Conservation (phyloP, 2,888 invertebrate species). For the Cataglyphis albicans region DNA sequence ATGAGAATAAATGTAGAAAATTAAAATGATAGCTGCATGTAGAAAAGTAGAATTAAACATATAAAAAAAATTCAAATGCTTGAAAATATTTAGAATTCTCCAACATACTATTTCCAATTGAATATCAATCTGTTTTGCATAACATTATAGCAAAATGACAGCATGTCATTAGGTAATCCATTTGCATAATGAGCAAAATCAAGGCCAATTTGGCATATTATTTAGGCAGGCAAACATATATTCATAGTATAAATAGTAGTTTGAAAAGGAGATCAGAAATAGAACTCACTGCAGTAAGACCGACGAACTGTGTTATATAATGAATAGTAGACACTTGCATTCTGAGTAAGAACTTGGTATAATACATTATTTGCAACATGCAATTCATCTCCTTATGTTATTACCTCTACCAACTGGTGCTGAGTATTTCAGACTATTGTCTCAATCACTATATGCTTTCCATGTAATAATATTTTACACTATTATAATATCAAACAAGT, state of each 20-base stretch:
- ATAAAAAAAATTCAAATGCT: not conserved
- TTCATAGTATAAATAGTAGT: constrained; percentile 69
- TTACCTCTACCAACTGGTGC: not conserved
- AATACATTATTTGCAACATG: constrained; percentile 11
- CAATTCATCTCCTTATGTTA: not conserved
- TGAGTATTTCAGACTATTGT: constrained; percentile 7
- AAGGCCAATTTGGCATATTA: constrained; percentile 1
- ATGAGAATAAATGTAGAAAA: not conserved
- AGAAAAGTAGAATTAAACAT: not conserved
- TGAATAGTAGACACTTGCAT: constrained; percentile 71
- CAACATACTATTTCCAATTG: not conserved
- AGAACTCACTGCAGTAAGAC: constrained; percentile 77
- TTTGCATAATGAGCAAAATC: constrained; percentile 25
- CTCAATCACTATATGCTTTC: not conserved
- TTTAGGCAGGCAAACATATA: constrained; percentile 50
- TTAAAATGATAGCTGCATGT: not conserved
- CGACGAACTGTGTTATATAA: constrained; percentile 79
- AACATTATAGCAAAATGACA: not conserved
- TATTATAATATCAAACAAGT: not conserved
- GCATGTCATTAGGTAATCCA: not conserved
- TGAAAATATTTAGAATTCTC: not conserved
- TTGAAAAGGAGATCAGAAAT: constrained; percentile 80
- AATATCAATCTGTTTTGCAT: constrained; percentile 6
- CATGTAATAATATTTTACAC: not conserved
- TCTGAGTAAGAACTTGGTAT: constrained; percentile 53